Evolutionary conservation across 2,888 invertebrate species (phyloP), one percentile per base, ranked within the genome.

Genomic region (Zonitis immaculata): DNA sequence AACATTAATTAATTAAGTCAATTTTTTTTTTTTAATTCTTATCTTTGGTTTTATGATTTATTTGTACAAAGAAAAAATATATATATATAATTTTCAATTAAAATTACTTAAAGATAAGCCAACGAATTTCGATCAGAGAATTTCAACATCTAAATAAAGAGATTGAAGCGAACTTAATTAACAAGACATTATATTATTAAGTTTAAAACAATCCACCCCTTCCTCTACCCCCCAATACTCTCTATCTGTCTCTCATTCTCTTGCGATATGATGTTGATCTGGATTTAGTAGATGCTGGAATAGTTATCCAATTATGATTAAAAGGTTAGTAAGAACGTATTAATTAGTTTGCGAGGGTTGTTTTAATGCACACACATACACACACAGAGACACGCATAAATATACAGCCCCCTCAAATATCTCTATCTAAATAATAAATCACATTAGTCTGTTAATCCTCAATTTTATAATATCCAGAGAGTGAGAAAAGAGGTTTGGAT

Each of bases 251-350:
- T n/a, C n/a, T n/a, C n/a, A n/a, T n/a, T n/a, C n/a, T n/a, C n/a
- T n/a, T n/a, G n/a, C n/a, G n/a, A n/a, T n/a, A n/a, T 68, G 71
- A 69, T 72, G 71, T n/a, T 66, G 69, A 71, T 70, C 66, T 62
- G 67, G 66, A 68, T 70, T 71, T 64, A 68, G 65, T 62, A 50
- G 64, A 62, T 63, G 61, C 55, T 58, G 64, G 65, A 70, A 72
- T 72, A 72, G 72, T 74, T 74, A 77, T 76, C 76, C 76, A 76
- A 76, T 77, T 77, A 77, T 75, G 74, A 76, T 75, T 76, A 76
- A 76, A 76, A 75, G 73, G 76, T 74, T 75, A 73, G 73, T 74
- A 76, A 76, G 74, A 73, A 75, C 70, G 73, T 75, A 75, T 76
- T 76, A 76, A 76, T 76, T 76, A 74, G 71, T 69, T 67, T 58